Base-by-base conservation (phyloP, 2,797 vertebrate genomes). In the Hydrocynus forskahlii region DNA sequence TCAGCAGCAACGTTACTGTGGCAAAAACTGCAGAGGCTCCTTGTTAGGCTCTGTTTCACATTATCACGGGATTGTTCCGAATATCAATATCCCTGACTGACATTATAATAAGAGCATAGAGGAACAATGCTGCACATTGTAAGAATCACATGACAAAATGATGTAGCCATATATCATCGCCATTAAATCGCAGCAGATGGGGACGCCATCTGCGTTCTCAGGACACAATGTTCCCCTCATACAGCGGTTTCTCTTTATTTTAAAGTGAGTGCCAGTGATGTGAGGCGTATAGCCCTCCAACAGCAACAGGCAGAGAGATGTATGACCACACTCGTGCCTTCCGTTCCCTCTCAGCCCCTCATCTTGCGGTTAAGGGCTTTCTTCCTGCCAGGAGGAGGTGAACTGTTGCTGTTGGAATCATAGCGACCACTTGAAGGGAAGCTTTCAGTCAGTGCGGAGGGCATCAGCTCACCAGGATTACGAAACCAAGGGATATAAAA, bases 331-430 rank as follows among this genome's bases (percentile, higher is more conserved):
- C 79, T 89, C 88, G 85, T 85, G 83, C 73, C 78, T 81, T 69
- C 86, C 85, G 79, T 86, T 84, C 83, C 14, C 67, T 10, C 66
- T 81, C 62, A 82, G 77, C 78, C 76, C 82, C 77, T 40, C 83
- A 86, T 87, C 88, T 87, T 86, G 91, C 86, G 89, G 91, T 89
- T 89, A 84, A 88, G 90, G 88, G 84, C 79, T 87, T 89, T 88
- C 86, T 92, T 93, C 90, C 88, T 91, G 89, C 86, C 88, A 90
- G 82, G 88, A 85, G 86, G 62, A 90, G 87, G 90, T 89, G 17
- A 81, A 74, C 86, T 89, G 90, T 91, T 91, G 88, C 87, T 91
- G 87, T 84, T 89, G 84, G 88, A 90, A 91, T 89, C 87, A 87
- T 85, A 83, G 81, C 9, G 72, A 88, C 84, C 89, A 89, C 90